Conservation (phyloP, 2,888 invertebrate species). For the Melieria omissa region DNA sequence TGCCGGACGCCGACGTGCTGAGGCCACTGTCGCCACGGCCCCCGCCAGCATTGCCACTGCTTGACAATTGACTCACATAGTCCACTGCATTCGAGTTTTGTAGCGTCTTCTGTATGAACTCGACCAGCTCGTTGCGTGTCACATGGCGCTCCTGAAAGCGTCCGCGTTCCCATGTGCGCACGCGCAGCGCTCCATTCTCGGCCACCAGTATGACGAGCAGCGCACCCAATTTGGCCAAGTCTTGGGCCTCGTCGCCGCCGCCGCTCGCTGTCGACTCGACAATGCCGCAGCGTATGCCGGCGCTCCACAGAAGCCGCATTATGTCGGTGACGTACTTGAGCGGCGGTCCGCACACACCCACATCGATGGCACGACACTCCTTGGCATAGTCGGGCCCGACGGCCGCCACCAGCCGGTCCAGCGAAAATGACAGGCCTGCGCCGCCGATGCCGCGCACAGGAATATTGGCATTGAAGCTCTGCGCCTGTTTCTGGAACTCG, state of each 20-base stretch:
- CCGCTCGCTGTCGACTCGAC: constrained; percentile 69
- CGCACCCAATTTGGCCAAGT: constrained; percentile 72
- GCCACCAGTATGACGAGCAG: constrained; percentile 72
- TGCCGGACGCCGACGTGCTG: constrained; percentile 51
- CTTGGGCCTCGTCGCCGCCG: constrained; percentile 75
- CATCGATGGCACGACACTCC: constrained; percentile 71
- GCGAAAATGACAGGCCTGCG: constrained; percentile 85
- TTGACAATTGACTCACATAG: constrained; percentile 51
- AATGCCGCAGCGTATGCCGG: constrained; percentile 74
- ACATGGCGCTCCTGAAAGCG: constrained; percentile 75
- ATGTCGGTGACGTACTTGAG: constrained; percentile 70
- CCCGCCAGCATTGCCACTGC: constrained; percentile 37
- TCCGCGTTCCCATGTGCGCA: constrained; percentile 74
- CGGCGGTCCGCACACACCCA: constrained; percentile 76
- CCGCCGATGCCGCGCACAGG: constrained; percentile 68
- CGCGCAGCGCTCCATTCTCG: constrained; percentile 62
- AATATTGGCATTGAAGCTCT: constrained; percentile 60
- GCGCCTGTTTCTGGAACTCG: constrained; percentile 71
- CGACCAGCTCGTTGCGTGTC: constrained; percentile 73
- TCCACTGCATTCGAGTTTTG: constrained; percentile 49
- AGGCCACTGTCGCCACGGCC: constrained; percentile 52
- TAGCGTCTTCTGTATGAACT: constrained; percentile 74
- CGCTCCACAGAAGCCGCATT: constrained; percentile 76
- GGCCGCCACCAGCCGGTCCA: constrained; percentile 80
- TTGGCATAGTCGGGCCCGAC: constrained; percentile 70